phyloP scores from a whole-genome alignment of 2,113 vertebrate species.

The Dasyprocta punctata region DNA sequence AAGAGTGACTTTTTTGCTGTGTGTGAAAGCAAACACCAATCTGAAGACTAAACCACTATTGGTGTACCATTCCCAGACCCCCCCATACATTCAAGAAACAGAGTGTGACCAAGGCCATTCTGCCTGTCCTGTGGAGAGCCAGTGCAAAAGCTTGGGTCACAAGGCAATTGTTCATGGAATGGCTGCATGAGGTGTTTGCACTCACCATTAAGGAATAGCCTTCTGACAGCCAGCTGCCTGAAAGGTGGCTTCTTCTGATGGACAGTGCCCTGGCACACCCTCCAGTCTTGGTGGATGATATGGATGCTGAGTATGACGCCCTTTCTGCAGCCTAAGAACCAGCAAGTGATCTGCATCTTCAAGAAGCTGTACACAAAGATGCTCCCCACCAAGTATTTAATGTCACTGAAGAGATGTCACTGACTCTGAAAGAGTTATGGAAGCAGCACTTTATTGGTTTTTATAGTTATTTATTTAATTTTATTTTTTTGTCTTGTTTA shows the following conservation, averaged over 20 bases:
- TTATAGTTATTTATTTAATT: too few species aligned
- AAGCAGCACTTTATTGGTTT: background rate
- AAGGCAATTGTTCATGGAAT: background rate
- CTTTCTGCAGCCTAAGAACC: background rate
- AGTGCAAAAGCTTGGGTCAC: background rate
- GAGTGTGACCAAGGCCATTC: background rate
- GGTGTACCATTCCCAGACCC: background rate
- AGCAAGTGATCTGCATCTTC: background rate
- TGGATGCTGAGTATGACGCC: background rate
- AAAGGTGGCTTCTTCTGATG: background rate
- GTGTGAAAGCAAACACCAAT: background rate
- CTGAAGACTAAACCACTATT: background rate
- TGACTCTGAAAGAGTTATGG: background rate
- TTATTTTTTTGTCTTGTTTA: too few species aligned
- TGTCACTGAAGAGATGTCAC: background rate
- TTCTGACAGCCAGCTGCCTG: background rate
- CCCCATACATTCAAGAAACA: background rate
- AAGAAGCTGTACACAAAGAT: background rate
- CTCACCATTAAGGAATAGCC: background rate
- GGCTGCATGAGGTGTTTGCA: background rate
- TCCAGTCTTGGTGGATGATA: background rate
- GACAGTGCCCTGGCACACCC: background rate
- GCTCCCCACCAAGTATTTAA: background rate
- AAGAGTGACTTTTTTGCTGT: background rate
- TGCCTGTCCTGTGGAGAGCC: background rate